Conservation (phyloP, 2,888 invertebrate species). For the Oscheius sp. region DNA sequence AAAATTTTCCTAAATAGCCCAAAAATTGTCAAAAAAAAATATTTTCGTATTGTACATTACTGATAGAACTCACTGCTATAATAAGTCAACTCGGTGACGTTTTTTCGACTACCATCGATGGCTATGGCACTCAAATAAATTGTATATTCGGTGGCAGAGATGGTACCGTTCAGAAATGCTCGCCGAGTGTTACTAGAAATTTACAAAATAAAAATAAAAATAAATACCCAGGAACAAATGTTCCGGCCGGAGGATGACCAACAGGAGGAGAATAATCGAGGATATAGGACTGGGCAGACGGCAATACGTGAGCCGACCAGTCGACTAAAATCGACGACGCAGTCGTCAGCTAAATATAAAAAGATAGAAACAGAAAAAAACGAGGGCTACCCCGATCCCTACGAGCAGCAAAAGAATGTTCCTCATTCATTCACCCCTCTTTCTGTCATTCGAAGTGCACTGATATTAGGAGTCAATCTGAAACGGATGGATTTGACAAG, state of each 20-base stretch:
- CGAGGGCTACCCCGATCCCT: constrained; percentile 15
- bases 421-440: constrained; percentile 33
- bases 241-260: constrained; percentile 51
- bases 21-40: not conserved
- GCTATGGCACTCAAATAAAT: constrained; percentile 56
- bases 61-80: constrained; percentile 55
- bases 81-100: constrained; percentile 51
- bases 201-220: not conserved
- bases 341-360: constrained; percentile 11
- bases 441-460: constrained; percentile 19
- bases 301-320: constrained; percentile 48
- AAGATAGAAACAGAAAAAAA: not conserved
- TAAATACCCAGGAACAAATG: constrained; percentile 40
- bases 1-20: no score
- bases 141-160: constrained; percentile 63
- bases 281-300: constrained; percentile 46
- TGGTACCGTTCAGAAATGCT: constrained; percentile 58
- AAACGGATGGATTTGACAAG: not conserved
- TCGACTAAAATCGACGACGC: constrained; percentile 59
- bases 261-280: constrained; percentile 63
- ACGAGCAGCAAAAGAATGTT: constrained; percentile 22
- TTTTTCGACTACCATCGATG: constrained; percentile 49
- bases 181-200: constrained; percentile 41
- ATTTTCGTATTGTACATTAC: not conserved
- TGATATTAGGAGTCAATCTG: constrained; percentile 1